A percentile compares a stretch with the other conserved stretches of the same genome.
Conservation (phyloP, 2,888 invertebrate species). For the Carcina quercana region DNA sequence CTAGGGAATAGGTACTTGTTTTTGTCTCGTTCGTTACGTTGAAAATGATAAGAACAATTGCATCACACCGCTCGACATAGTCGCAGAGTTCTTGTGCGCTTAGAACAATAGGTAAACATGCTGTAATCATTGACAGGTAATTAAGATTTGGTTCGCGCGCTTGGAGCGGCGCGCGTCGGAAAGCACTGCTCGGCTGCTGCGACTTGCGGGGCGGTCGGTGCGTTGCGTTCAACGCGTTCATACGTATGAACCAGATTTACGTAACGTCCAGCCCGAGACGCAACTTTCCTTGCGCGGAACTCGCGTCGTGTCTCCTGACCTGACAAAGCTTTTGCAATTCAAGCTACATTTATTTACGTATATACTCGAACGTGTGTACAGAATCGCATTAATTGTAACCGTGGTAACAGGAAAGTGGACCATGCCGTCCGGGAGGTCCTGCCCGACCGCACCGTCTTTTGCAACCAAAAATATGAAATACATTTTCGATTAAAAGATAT, state of each 20-base stretch:
- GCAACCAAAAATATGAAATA: too few species aligned
- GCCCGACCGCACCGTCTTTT: too few species aligned
- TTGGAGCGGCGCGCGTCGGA: constrained; percentile 12
- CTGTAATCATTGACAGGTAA: constrained; percentile 52
- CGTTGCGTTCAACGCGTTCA: constrained; percentile 41
- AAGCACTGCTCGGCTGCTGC: constrained; percentile 19
- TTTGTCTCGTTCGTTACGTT: too few species aligned
- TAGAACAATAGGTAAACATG: constrained; percentile 54
- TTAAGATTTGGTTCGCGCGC: constrained; percentile 27
- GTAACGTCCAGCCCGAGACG: constrained; percentile 37
- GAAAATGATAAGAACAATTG: constrained; percentile 20
- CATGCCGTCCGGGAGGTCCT: too few species aligned
- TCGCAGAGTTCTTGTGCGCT: constrained; percentile 32
- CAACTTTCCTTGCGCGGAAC: constrained; percentile 47
- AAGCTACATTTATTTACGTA: too few species aligned
- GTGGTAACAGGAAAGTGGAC: too few species aligned
- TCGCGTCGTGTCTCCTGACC: constrained; percentile 14
- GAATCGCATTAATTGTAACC: not conserved
- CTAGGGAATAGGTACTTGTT: too few species aligned
- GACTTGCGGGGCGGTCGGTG: too few species aligned
- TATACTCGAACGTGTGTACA: too few species aligned
- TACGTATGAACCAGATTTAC: constrained; percentile 53
- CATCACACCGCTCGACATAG: constrained; percentile 43
- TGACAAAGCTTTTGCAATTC: constrained; percentile 4
- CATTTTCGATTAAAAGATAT: too few species aligned